Evolutionary conservation across 2,113 vertebrate genomes (phyloP), one percentile per base, ranked within the genome.

Genomic region (Cavia aperea): DNA sequence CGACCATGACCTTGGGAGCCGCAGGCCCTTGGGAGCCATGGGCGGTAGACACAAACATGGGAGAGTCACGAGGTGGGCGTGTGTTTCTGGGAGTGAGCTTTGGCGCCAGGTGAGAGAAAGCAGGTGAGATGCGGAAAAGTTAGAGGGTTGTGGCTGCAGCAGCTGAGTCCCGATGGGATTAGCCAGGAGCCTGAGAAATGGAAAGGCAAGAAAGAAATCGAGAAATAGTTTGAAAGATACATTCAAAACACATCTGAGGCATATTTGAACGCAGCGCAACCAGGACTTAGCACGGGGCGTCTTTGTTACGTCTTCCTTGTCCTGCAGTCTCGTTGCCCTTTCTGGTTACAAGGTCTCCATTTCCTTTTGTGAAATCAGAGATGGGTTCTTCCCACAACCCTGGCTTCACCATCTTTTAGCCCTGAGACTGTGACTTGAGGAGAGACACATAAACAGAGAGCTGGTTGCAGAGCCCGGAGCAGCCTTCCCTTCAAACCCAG

Each of bases 41-140:
- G 9, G 16, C 29, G 18, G 19, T n/a, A 5, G 18, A 24, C n/a
- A 4, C n/a, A 21, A 24, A 36, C n/a, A n/a, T 0, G 1, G 26
- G 65, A 56, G 43, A 43, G 79, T 19, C 36, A 36, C 19, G 23
- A 46, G 66, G 43, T 24, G 8, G 19, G 2, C 15, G 4, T 60
- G 4, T 11, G 16, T 73, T 91, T 85, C 88, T 43, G 62, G 49
- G 63, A 36, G 62, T 33, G 88, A 83, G 75, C 87, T 92, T 62
- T 81, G 68, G 36, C 29, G 29, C 58, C 2, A 51, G 83, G 36
- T 4, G 66, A 51, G 33, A 39, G n/a, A 18, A 49, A 72, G 63
- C 5, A 46, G 23, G 58, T 31, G 56, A 39, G 79, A 39, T 0
- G 4, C 23, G 19, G 85, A 33, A 3, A 7, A n/a, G 6, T 0